phyloP scores from a whole-genome alignment of 2,888 invertebrate species.

The Papilio protenor region DNA sequence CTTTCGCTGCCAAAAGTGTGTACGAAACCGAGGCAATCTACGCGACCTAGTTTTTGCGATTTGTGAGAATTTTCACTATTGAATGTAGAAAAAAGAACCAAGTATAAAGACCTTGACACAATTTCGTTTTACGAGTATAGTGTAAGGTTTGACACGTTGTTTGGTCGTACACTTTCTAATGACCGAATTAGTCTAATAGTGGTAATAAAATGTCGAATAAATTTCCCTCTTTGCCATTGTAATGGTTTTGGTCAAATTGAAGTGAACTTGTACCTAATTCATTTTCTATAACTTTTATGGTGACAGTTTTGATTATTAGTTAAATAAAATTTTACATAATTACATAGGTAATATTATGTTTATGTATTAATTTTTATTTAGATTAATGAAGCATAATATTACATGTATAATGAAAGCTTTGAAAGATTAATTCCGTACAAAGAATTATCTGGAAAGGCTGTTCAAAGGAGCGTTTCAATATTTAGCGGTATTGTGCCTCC shows the following conservation, averaged over 20 bases:
- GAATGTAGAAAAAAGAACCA: slow-evolving; percentile 36
- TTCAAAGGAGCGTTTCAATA: slow-evolving; percentile 33
- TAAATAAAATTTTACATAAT: not conserved
- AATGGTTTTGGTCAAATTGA: not conserved
- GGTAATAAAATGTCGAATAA: slow-evolving; percentile 16
- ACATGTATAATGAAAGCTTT: slow-evolving; percentile 17
- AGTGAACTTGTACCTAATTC: not conserved
- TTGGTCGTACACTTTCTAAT: slow-evolving; percentile 20
- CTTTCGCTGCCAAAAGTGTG: slow-evolving; percentile 30
- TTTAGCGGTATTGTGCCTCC: slow-evolving; percentile 30
- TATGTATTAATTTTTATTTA: not conserved
- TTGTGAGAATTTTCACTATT: slow-evolving; percentile 38
- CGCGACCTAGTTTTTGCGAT: slow-evolving; percentile 36
- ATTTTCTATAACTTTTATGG: not conserved
- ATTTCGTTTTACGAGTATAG: slow-evolving; percentile 26
- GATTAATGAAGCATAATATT: slow-evolving; percentile 13
- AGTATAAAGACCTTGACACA: slow-evolving; percentile 36
- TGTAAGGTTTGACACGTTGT: slow-evolving; percentile 33
- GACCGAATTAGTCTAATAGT: slow-evolving; percentile 9
- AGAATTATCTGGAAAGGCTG: slow-evolving; percentile 25
- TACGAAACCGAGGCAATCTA: slow-evolving; percentile 41
- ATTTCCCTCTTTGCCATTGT: not conserved
- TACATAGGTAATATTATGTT: not conserved
- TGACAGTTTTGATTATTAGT: not conserved
- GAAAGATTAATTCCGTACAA: slow-evolving; percentile 24